Evolutionary conservation across 2,888 invertebrate genomes (phyloP), one percentile per base, ranked within the genome.

Genomic region (Euplagia quadripunctaria): DNA sequence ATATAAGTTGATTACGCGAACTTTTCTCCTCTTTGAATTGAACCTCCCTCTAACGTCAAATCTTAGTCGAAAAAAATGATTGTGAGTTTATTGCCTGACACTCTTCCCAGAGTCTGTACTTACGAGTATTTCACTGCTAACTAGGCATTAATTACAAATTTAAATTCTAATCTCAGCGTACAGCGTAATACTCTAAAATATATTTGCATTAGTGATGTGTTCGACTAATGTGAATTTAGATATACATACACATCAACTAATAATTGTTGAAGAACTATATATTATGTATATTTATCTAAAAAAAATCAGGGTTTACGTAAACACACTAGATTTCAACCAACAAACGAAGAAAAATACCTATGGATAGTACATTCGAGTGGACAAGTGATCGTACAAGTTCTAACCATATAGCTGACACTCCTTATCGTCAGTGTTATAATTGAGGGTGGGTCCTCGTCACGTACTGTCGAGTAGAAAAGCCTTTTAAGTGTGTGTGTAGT

Each of bases 351-450:
- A 66, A 82, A 78, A 75, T 79, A 81, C 64, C 64, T 68, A 67
- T 52, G 51, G 42, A 4, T 67, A 74, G 78, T 85, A 84, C 78
- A 81, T 70, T 83, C 79, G 79, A 73, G 78, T 68, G 74, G 82
- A 82, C 77, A 83, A 79, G 77, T 71, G 72, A 73, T 74, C 71
- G 78, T 78, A 85, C 81, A 75, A 76, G 72, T 74, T 80, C 73
- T 79, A 78, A 75, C 72, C 82, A 83, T 85, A 84, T 83, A 72
- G 73, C 77, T 64, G 79, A 77, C 82, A 83, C 83, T 79, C 82
- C 80, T 76, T 80, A 79, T 80, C 77, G 72, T 75, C 75, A 76
- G 76, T 78, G 80, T 80, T 81, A 76, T 79, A 77, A 79, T 77
- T 76, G 77, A 73, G 75, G 82, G 77, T 70, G 83, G 78, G 78